These are phyloP conservation scores for Loxodonta africana DNA, from an alignment of 2,113 vertebrate species.

Conservation along the genomic window DNA sequence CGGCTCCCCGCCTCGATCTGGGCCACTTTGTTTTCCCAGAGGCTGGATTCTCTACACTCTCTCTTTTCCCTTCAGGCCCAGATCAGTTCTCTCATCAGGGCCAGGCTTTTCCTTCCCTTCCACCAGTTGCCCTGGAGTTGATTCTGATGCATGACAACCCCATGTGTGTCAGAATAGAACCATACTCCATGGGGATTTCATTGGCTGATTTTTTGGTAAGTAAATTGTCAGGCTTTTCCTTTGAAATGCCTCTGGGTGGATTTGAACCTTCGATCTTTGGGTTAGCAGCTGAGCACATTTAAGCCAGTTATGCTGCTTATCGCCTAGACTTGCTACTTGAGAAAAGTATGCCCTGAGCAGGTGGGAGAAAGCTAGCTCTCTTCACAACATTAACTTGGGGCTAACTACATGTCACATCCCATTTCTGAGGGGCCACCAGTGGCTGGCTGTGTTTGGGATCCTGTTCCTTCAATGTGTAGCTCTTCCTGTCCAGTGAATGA, in stretches of 20 bases:
- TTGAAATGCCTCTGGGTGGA: background rate
- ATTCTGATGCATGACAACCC: background rate
- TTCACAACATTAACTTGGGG: background rate
- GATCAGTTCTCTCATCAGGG: background rate
- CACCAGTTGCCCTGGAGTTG: background rate
- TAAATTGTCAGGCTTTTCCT: background rate
- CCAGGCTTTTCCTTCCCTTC: background rate
- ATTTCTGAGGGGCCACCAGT: background rate
- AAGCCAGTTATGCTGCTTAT: background rate
- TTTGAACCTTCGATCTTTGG: background rate
- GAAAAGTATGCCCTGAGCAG: constrained; percentile 9
- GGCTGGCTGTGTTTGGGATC: background rate
- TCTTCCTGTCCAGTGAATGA: background rate
- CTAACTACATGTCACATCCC: background rate
- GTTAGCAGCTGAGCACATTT: background rate
- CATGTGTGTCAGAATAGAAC: background rate
- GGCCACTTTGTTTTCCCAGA: background rate
- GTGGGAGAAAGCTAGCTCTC: background rate
- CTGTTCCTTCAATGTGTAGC: background rate
- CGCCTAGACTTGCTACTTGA: background rate
- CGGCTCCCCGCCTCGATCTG: background rate
- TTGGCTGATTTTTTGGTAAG: background rate
- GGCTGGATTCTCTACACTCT: background rate
- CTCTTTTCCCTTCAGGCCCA: background rate
- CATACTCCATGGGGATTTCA: background rate